Base-by-base conservation (phyloP, 2,888 invertebrate species). In the Ormyrus rosae region DNA sequence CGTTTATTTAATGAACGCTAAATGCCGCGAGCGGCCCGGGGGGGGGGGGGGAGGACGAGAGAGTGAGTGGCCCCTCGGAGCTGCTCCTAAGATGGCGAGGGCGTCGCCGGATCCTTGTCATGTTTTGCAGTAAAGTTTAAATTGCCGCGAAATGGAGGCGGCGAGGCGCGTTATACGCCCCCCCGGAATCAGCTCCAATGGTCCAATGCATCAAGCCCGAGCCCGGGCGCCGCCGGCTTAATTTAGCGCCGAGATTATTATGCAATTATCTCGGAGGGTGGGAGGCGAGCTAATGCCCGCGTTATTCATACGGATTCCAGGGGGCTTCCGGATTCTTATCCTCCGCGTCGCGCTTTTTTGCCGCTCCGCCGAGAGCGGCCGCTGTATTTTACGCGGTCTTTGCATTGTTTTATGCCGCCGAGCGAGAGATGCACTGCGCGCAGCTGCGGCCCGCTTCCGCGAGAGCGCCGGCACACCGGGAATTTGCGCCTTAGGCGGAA, bases 1-100 rank as follows among this genome's bases (percentile, higher is more conserved):
- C 70, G 88, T 86, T 89, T 90, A 89, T 90, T 90, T 90, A 90
- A 90, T 89, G 90, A 90, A 89, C 88, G 85, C 85, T 87, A 87
- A 88, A 88, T 85, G 88, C 85, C 64, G 86, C 19, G 85, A 87
- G 56, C 34, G 64, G 55, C 34, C 34, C 58, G 9, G 6, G 50
- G 51, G 53, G 6, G 34, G 9, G 19, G 34, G 8, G 34, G 9
- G 11, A 19, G 34, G 34, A 3, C 5, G 34, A 13, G 34, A 13
- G n/a, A 46, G n/a, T 6, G 3, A 46, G 45, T 3, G 84, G 83
- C 85, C 84, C 84, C 85, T 84, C 85, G 87, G 86, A 34, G 34
- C 34, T 34, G 34, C 34, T 86, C 80, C 84, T 74, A 81, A 82
- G 84, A 83, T 81, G 86, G 82, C 76, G 82, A n/a, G 50, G 50